phyloP scores from a whole-genome alignment of 2,113 vertebrate species.

The Salvator merianae region DNA sequence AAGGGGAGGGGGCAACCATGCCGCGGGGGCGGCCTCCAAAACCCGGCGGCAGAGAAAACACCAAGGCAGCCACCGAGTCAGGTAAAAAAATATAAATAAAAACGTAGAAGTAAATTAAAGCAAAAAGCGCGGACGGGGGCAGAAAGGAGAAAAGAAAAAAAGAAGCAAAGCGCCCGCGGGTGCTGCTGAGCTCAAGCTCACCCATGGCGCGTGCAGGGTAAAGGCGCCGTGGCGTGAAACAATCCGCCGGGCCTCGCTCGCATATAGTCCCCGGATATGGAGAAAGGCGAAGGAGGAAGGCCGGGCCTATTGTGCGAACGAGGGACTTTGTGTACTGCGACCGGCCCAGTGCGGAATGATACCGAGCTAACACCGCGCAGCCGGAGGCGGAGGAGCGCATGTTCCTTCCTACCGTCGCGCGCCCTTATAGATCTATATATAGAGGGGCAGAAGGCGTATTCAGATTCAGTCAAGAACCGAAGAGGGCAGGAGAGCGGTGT shows the following conservation, averaged over 20 bases:
- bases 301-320: conserved; percentile 68
- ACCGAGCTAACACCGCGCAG: conserved; percentile 48
- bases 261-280: conserved; percentile 97
- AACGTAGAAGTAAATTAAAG: background rate
- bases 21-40: conserved; percentile 96
- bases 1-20: conserved; percentile 82
- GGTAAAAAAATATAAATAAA: conserved; percentile 76
- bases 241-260: conserved; percentile 58
- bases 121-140: conserved; percentile 68
- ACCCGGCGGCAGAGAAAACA: conserved; percentile 80
- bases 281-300: conserved; percentile 57
- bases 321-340: conserved; percentile 74
- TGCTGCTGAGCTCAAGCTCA: conserved; percentile 36
- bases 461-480: background rate
- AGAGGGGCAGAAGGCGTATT: background rate
- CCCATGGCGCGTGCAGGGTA: conserved; percentile 53
- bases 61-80: conserved; percentile 83
- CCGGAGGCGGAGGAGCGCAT: conserved; percentile 27
- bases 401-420: background rate
- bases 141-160: conserved; percentile 52
- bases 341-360: conserved; percentile 83
- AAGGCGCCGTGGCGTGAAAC: conserved; percentile 2
- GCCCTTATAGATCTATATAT: conserved; percentile 14
- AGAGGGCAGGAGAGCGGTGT: background rate
- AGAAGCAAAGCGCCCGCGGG: background rate